phyloP scores from a whole-genome alignment of 2,888 invertebrate genomes.

The Oxycera nigricornis region DNA sequence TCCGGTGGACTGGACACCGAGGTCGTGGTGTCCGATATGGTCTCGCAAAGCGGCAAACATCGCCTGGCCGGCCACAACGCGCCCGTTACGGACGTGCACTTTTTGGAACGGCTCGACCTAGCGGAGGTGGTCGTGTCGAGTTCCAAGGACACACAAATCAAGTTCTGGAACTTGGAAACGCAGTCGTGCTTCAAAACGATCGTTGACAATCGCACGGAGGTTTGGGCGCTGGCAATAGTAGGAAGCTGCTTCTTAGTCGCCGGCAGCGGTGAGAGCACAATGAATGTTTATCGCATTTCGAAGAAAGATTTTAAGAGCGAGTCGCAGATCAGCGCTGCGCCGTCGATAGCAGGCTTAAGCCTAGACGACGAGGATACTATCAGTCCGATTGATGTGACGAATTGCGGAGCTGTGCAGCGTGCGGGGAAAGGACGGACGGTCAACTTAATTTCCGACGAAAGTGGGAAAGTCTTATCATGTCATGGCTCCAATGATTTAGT shows the following conservation, averaged over 20 bases:
- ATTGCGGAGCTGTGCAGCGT: slow-evolving; percentile 81
- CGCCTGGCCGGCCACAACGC: slow-evolving; percentile 93
- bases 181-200: slow-evolving; percentile 96
- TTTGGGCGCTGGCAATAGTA: slow-evolving; percentile 84
- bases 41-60: slow-evolving; percentile 88
- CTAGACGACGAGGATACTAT: slow-evolving; percentile 58
- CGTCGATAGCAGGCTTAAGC: slow-evolving; percentile 58
- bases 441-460: slow-evolving; percentile 74
- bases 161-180: slow-evolving; percentile 96
- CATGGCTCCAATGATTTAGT: slow-evolving; percentile 82
- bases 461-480: slow-evolving; percentile 77
- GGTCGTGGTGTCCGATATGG: slow-evolving; percentile 92
- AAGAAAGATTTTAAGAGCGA: slow-evolving; percentile 64
- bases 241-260: slow-evolving; percentile 87
- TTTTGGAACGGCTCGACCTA: slow-evolving; percentile 71
- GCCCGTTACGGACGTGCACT: slow-evolving; percentile 80
- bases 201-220: slow-evolving; percentile 85
- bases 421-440: slow-evolving; percentile 81
- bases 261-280: slow-evolving; percentile 83
- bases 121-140: slow-evolving; percentile 70
- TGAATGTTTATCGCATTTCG: slow-evolving; percentile 83
- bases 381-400: slow-evolving; percentile 75
- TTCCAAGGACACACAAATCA: slow-evolving; percentile 93
- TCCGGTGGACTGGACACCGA: slow-evolving; percentile 91
- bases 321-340: slow-evolving; percentile 64